Evolutionary conservation across 1,140 invertebrate species (phyloP).

Genomic region (Melanaphis sacchari): DNA sequence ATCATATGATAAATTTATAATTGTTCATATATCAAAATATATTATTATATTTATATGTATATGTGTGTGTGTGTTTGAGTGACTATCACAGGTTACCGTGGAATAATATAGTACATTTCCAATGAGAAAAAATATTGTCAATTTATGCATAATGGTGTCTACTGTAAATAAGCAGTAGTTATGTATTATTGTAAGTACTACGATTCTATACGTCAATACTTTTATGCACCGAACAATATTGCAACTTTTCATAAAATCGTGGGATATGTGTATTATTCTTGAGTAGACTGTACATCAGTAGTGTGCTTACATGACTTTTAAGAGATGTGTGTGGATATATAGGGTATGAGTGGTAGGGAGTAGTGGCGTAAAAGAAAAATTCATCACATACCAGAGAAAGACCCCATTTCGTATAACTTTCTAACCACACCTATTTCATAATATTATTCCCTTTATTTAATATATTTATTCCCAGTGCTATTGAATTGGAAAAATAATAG

Average conservation of each 20-base stretch:
- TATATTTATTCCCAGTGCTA: neutral
- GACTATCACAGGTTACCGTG: neutral
- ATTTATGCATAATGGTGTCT: neutral
- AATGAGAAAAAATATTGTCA: neutral
- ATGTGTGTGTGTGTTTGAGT: no score
- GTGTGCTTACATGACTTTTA: neutral
- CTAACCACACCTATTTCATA: neutral
- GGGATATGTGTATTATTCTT: neutral
- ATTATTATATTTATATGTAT: no score
- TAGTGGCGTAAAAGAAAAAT: neutral
- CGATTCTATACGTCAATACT: neutral
- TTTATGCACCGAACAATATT: neutral
- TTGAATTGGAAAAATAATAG: slow-evolving; percentile 15
- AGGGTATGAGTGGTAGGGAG: neutral
- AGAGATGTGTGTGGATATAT: neutral
- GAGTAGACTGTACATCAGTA: neutral
- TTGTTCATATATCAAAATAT: neutral
- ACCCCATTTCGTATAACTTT: neutral
- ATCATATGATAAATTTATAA: no score
- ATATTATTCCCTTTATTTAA: slow-evolving; percentile 11
- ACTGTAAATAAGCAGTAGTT: neutral
- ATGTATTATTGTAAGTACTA: neutral
- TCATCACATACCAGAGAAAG: neutral
- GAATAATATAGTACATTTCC: neutral
- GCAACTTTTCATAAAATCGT: neutral